Evolutionary conservation across 1,140 invertebrate genomes (phyloP).

Genomic region (Chironomus tepperi): DNA sequence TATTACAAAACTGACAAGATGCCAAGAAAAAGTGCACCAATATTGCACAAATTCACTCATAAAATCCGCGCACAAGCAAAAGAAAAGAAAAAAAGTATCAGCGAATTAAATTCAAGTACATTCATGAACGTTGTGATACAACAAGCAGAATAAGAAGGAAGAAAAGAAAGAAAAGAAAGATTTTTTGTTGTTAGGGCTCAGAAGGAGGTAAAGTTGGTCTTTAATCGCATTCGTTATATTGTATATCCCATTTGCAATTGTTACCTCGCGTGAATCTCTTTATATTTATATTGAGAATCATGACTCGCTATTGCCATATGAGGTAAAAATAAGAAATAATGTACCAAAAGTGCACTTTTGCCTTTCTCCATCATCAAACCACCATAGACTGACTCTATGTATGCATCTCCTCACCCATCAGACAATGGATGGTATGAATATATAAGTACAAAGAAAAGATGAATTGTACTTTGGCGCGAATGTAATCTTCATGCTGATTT

Average conservation of each 20-base stretch:
- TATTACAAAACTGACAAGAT: too few species aligned
- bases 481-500: slow-evolving; percentile 8
- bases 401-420: background rate
- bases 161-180: background rate
- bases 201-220: background rate
- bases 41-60: too few species aligned
- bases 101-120: slow-evolving; percentile 8
- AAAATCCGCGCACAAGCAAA: background rate
- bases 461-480: background rate
- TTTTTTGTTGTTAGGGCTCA: background rate
- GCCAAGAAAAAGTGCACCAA: too few species aligned
- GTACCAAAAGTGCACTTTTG: background rate
- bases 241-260: background rate
- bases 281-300: background rate
- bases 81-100: background rate
- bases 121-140: background rate
- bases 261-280: slow-evolving; percentile 17
- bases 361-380: background rate
- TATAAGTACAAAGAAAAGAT: slow-evolving; percentile 1
- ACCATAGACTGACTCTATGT: too few species aligned
- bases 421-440: background rate
- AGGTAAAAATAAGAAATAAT: background rate
- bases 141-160: background rate
- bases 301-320: slow-evolving; percentile 13
- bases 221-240: slow-evolving; percentile 24